phyloP scores from a whole-genome alignment of 2,888 invertebrate genomes.

The Euzophera pinguis region DNA sequence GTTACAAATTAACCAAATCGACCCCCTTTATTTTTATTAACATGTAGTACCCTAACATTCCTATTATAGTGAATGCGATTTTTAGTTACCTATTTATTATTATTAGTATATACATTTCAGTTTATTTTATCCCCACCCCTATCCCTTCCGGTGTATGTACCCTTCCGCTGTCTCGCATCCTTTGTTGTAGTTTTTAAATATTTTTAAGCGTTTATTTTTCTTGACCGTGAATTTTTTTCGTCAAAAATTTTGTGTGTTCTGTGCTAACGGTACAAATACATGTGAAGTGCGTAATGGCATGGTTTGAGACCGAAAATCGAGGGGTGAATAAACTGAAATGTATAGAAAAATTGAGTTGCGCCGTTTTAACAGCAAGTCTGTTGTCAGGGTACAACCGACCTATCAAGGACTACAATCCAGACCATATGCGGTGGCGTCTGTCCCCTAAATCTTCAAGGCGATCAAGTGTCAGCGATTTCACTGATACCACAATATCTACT shows the following conservation, averaged over 20 bases:
- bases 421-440: constrained; percentile 53
- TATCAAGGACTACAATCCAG: constrained; percentile 73
- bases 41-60: constrained; percentile 44
- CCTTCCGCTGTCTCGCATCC: constrained; percentile 42
- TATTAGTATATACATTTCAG: constrained; percentile 79
- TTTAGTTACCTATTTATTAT: constrained; percentile 67
- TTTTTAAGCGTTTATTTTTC: constrained; percentile 20
- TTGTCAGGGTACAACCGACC: constrained; percentile 67
- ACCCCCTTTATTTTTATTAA: constrained; percentile 34
- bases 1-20: constrained; percentile 34
- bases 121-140: constrained; percentile 61
- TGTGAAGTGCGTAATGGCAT: constrained; percentile 46
- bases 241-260: constrained; percentile 45
- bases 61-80: constrained; percentile 59
- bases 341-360: constrained; percentile 37
- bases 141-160: constrained; percentile 57
- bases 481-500: constrained; percentile 73
- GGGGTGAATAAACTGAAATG: constrained; percentile 76
- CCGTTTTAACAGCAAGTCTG: constrained; percentile 32
- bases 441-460: constrained; percentile 69
- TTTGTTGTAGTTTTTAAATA: constrained; percentile 24
- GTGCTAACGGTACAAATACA: constrained; percentile 55
- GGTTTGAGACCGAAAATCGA: constrained; percentile 36
- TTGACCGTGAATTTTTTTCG: constrained; percentile 30
- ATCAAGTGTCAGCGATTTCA: constrained; percentile 74